Evolutionary conservation across 2,888 invertebrate genomes (phyloP).

Genomic region (Lomographa bimaculata): DNA sequence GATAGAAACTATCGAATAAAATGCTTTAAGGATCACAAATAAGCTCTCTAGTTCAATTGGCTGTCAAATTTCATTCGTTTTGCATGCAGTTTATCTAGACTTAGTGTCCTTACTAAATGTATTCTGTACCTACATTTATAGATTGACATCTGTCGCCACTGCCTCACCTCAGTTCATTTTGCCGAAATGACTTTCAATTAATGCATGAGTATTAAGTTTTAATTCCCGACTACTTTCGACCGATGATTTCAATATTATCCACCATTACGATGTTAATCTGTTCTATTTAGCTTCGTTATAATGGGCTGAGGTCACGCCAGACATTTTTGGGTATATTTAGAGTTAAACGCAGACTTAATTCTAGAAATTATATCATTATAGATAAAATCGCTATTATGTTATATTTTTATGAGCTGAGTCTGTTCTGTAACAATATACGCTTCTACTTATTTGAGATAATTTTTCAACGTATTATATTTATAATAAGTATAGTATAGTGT

Average conservation of each 20-base stretch:
- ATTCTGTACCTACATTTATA: constrained; percentile 21
- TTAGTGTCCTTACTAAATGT: constrained; percentile 10
- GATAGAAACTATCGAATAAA: background rate
- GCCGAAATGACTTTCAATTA: constrained; percentile 43
- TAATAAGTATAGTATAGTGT: constrained; percentile 77
- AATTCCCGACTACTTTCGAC: constrained; percentile 29
- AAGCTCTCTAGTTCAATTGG: too few relatives aligned
- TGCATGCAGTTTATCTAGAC: too few relatives aligned
- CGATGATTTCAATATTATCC: constrained; percentile 33
- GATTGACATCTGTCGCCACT: constrained; percentile 41
- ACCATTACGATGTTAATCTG: constrained; percentile 32
- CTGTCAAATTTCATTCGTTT: too few relatives aligned
- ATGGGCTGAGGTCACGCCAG: constrained; percentile 61
- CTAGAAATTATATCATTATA: constrained; percentile 42
- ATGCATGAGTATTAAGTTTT: constrained; percentile 38
- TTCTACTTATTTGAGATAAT: constrained; percentile 77
- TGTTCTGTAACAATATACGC: constrained; percentile 74
- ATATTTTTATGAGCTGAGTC: constrained; percentile 52
- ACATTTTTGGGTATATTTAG: constrained; percentile 52
- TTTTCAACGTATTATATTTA: constrained; percentile 81
- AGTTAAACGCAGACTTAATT: constrained; percentile 49
- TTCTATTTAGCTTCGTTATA: constrained; percentile 42
- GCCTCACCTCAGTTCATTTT: constrained; percentile 60
- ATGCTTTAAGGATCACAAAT: too few relatives aligned
- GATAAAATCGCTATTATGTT: constrained; percentile 32